Base-by-base conservation (phyloP, 64 coral and sea anemone genomes). In the Cladopsammia gracilis region DNA sequence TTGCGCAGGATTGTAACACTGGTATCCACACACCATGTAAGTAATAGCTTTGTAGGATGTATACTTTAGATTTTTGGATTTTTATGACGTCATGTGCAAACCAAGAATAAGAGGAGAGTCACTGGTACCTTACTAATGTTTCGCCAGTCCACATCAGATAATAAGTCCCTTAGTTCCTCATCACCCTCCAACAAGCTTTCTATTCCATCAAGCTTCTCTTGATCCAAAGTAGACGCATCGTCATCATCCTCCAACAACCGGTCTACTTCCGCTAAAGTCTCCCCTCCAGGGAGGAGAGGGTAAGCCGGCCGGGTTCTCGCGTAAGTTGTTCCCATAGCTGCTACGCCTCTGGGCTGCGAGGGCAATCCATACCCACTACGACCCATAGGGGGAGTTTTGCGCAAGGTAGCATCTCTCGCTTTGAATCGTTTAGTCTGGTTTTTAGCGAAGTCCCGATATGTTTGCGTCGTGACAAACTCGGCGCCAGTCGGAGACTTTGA, bases 381-480 rank as follows among this genome's bases (percentile, higher is more conserved):
- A 14, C 34, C 20, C 61, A 7, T 9, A 25, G 11, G 80, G 9
- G 80, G 45, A 67, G 18, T 65, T 49, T 51, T 84, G 19, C 80
- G 62, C 80, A 48, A 49, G 20, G 80, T 8, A 24, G 60, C 46
- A 1, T 84, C 43, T 23, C 80, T n/a, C 5, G 72, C 91, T 75
- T 87, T 62, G 22, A 85, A 64, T 25, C 91, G 82, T 12, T 85
- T 83, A 24, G 85, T 47, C 70, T 85, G 73, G 9, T 86, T 73
- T 26, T 87, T 93, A 22, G 60, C 73, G 60, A 86, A 85, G 43
- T 59, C 64, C 75, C 73, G 91, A 64, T 93, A 93, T 58, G 91
- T 87, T 78, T 87, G 58, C 59, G 51, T 78, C 71, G 91, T 93
- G 7, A 93, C 82, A 62, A 93, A 93, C 58, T 93, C 91, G 68